Base-by-base conservation (phyloP, 1,140 invertebrate species). In the Lordiphosa mommai region DNA sequence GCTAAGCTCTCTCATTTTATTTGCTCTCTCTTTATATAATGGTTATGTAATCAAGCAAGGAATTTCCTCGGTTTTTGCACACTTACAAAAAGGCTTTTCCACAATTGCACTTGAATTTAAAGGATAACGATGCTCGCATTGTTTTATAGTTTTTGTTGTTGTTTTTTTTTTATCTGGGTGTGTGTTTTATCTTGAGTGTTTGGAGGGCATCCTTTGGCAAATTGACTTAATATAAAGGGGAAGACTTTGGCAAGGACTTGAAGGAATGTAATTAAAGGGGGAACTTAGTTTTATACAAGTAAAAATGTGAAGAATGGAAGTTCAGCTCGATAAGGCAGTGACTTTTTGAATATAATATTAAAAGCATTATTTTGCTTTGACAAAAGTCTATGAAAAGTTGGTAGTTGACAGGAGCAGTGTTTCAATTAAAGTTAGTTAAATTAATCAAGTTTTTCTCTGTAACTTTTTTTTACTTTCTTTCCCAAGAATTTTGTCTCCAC, bases 91-190 rank as follows among this genome's bases (percentile, higher is more conserved):
- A 56, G 64, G 38, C 66, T 60, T 44, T 51, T 41, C 40, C 33
- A 32, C 41, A 57, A 84, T 80, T 76, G 71, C 71, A 71, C 77
- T 82, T 68, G 41, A 71, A 76, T 58, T 51, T 48, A 71, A 76
- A 82, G 76, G 71, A 80, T 76, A 82, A 71, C 55, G 44, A 38
- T 60, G 51, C 47, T 51, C 17, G 37, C 53, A 57, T 80, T 80
- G 76, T 80, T 71, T 44, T 40, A 37, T 59, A 36, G 57, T 40
- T 41, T 27, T 46, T 58, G 60, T 27, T 13, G n/a, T n/a, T n/a
- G n/a, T n/a, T n/a, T n/a, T n/a, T n/a, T n/a, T n/a, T n/a, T 17
- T 44, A 30, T 43, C n/a, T 38, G 32, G 33, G 14, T 41, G 48
- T 61, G 14, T 20, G 46, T 37, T 52, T 27, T 48, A 12, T 7